A percentile compares a stretch with the other conserved stretches of the same genome.
Evolutionary conservation across 2,113 vertebrate species (phyloP).

Genomic region (Ia io): DNA sequence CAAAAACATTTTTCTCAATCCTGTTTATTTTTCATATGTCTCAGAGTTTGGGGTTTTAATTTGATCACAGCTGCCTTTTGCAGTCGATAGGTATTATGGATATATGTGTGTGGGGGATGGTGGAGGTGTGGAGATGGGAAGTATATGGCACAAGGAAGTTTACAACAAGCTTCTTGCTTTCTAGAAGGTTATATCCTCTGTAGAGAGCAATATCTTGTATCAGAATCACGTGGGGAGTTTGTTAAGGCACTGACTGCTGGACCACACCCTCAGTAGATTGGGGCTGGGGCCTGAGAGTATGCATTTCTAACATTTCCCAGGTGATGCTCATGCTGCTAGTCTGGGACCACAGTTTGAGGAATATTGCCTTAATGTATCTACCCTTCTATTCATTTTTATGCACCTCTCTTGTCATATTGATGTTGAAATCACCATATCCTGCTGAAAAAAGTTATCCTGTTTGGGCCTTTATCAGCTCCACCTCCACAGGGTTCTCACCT

Average conservation of each 20-base stretch:
- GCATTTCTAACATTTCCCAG: neutral
- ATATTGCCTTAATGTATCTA: neutral
- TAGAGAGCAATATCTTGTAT: neutral
- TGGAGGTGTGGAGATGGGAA: neutral
- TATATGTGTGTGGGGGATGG: neutral
- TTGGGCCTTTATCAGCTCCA: neutral
- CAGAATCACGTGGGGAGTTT: neutral
- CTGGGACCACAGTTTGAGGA: neutral
- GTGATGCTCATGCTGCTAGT: neutral
- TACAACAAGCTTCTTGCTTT: neutral
- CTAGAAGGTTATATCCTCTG: neutral
- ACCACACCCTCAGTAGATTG: neutral
- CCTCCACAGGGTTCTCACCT: neutral
- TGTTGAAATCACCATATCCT: neutral
- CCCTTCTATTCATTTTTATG: neutral
- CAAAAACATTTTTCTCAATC: neutral
- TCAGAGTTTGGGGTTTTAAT: conserved; percentile 23
- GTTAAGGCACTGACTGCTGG: neutral
- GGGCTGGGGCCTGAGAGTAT: neutral
- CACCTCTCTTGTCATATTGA: neutral
- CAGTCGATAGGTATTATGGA: neutral
- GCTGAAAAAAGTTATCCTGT: neutral
- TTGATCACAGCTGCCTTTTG: neutral
- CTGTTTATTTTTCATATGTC: neutral
- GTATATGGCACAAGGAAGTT: neutral